Conservation (phyloP, 2,888 invertebrate species). For the Athalia circularis region DNA sequence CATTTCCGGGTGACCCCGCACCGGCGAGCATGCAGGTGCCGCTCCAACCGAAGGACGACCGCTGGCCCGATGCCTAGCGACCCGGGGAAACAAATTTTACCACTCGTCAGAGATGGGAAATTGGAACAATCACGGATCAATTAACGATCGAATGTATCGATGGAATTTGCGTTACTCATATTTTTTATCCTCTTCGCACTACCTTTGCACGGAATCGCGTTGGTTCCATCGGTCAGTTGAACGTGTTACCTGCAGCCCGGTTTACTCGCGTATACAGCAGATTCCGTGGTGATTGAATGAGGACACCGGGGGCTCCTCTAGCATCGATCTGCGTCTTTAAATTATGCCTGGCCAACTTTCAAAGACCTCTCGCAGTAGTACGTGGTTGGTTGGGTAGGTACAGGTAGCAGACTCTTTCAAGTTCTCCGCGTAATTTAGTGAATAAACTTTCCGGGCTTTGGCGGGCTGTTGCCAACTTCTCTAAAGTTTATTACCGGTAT, state of each 20-base stretch:
- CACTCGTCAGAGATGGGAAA: conserved; percentile 56
- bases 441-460: conserved; percentile 62
- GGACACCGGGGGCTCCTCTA: background rate
- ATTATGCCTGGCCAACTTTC: conserved; percentile 49
- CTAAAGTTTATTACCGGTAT: conserved; percentile 52
- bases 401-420: conserved; percentile 64
- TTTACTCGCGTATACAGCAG: background rate
- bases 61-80: background rate
- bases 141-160: conserved; percentile 48
- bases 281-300: no score
- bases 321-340: conserved; percentile 45
- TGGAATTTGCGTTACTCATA: conserved; percentile 10
- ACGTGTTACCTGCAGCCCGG: conserved; percentile 40
- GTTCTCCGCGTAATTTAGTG: conserved; percentile 64
- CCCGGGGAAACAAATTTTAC: conserved; percentile 55
- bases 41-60: background rate
- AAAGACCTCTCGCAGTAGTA: conserved; percentile 27
- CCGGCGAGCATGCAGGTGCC: background rate
- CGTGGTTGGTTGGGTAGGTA: conserved; percentile 32
- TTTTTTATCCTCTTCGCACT: conserved; percentile 9
- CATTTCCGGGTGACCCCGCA: background rate
- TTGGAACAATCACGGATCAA: conserved; percentile 56
- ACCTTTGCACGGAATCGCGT: background rate
- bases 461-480: conserved; percentile 56
- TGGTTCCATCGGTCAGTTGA: conserved; percentile 3